These are phyloP conservation scores for Ridgeia piscesae DNA, from an alignment of 1,140 invertebrate genomes.

Conservation along the genomic window DNA sequence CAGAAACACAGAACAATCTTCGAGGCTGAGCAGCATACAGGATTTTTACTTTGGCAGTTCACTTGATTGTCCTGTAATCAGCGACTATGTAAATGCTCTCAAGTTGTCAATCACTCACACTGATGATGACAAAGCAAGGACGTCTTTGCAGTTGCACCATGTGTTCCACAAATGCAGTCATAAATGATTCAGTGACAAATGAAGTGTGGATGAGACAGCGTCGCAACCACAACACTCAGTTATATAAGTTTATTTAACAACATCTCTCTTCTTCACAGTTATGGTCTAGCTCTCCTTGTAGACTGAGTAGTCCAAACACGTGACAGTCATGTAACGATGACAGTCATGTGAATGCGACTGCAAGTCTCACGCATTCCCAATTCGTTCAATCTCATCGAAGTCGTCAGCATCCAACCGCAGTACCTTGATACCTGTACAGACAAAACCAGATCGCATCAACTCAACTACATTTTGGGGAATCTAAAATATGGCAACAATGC, in stretches of 20 bases:
- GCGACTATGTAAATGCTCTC: not conserved
- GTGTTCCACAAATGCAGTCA: not conserved
- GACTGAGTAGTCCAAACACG: not conserved
- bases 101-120: not conserved
- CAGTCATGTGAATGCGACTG: not conserved
- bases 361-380: not conserved
- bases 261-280: not conserved
- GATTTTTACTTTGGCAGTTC: not conserved
- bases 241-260: not conserved
- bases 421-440: slow-evolving; percentile 8
- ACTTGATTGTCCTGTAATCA: not conserved
- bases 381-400: slow-evolving; percentile 12
- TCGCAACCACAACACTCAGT: not conserved
- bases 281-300: not conserved
- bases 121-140: not conserved
- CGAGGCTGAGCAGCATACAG: not conserved
- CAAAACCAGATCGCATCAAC: not conserved
- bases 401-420: not conserved
- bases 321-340: not conserved
- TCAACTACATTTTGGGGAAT: not conserved
- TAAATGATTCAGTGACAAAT: slow-evolving; percentile 1
- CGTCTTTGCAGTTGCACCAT: too few relatives aligned
- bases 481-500: not conserved
- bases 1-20: not conserved
- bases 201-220: not conserved